Evolutionary conservation across 2,888 invertebrate species (phyloP).

Genomic region (Phrixothrix hirtus): DNA sequence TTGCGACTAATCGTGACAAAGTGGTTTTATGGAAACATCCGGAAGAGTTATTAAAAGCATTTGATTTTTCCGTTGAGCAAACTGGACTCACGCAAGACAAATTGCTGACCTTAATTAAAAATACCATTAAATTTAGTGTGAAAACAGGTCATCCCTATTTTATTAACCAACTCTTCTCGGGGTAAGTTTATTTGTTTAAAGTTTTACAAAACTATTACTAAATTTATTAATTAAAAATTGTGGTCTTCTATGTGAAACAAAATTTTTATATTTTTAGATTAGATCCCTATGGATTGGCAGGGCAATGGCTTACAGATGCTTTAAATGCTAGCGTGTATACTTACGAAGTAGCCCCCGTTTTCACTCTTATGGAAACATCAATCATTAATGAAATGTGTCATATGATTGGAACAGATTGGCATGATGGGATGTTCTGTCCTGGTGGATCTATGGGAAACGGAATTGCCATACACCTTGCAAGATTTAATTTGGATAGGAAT

Average conservation of each 20-base stretch:
- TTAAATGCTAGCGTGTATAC: slow-evolving; percentile 61
- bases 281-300: slow-evolving; percentile 60
- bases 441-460: slow-evolving; percentile 65
- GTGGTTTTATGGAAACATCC: slow-evolving; percentile 61
- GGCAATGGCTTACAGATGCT: slow-evolving; percentile 59
- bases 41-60: slow-evolving; percentile 52
- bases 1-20: slow-evolving; percentile 53
- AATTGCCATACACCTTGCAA: slow-evolving; percentile 60
- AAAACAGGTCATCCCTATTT: slow-evolving; percentile 64
- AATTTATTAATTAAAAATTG: too few species aligned
- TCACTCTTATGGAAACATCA: slow-evolving; percentile 59
- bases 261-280: slow-evolving; percentile 51
- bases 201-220: too few species aligned
- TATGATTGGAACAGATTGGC: slow-evolving; percentile 56
- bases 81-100: slow-evolving; percentile 53
- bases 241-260: too few species aligned
- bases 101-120: slow-evolving; percentile 54
- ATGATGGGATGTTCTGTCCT: slow-evolving; percentile 61
- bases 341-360: slow-evolving; percentile 63
- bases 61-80: slow-evolving; percentile 54
- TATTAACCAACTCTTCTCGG: slow-evolving; percentile 63
- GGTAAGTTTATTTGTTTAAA: slow-evolving; percentile 48
- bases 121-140: slow-evolving; percentile 61
- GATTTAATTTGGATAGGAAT: slow-evolving; percentile 57
- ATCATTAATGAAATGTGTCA: slow-evolving; percentile 57